phyloP scores from a whole-genome alignment of 2,113 vertebrate genomes.

The Toxostoma redivivum region DNA sequence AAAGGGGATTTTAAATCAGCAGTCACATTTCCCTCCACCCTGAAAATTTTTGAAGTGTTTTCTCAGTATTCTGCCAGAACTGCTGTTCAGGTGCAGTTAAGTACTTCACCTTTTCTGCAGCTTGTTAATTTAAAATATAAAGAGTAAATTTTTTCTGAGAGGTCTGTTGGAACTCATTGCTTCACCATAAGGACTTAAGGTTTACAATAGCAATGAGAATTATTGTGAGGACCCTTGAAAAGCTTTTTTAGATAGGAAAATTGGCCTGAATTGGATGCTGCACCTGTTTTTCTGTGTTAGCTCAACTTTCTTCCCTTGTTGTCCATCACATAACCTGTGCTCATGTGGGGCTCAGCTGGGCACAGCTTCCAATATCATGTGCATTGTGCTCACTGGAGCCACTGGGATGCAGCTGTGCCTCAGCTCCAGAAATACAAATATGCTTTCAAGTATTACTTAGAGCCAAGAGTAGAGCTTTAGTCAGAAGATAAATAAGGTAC shows the following conservation, averaged over 20 bases:
- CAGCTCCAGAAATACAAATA: neutral
- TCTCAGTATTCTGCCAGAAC: neutral
- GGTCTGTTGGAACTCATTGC: neutral
- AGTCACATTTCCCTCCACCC: neutral
- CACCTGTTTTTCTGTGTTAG: neutral
- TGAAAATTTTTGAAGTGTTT: neutral
- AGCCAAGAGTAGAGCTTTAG: neutral
- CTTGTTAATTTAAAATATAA: neutral
- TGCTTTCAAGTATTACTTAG: neutral
- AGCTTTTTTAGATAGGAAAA: neutral
- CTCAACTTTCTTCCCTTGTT: neutral
- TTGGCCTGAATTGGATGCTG: neutral
- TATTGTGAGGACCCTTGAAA: neutral
- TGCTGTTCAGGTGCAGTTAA: neutral
- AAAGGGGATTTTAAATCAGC: conserved; percentile 14
- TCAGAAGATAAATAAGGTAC: neutral
- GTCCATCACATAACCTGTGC: neutral
- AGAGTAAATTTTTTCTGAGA: neutral
- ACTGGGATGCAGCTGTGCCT: neutral
- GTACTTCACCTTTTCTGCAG: neutral
- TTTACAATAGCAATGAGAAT: neutral
- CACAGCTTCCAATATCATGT: neutral
- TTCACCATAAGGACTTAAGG: neutral
- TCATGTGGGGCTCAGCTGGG: neutral
- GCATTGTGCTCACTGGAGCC: neutral